Percentiles rank a stretch among this genome's conserved stretches.
These are phyloP conservation scores for Diabrotica virgifera DNA, from an alignment of 1,140 invertebrate species.

Conservation along the genomic window DNA sequence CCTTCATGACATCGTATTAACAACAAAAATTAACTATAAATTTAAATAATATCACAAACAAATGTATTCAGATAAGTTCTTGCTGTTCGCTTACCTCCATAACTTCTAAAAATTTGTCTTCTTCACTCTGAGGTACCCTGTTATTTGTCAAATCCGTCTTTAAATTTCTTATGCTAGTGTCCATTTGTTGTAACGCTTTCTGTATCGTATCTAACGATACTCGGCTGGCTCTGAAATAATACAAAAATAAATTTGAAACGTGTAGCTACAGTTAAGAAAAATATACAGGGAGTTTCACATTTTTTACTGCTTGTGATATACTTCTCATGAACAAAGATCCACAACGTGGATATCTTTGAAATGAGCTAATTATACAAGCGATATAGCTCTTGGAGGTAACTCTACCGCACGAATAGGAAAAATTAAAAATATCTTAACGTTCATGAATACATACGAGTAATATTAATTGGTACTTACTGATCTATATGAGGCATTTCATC, in stretches of 20 bases:
- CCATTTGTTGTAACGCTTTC: constrained; percentile 83
- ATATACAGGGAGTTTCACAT: no score
- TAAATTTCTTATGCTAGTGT: constrained; percentile 77
- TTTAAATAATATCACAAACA: no score
- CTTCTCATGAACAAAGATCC: no score
- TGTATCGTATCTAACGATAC: constrained; percentile 85
- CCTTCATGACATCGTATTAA: no score
- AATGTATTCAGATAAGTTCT: no score
- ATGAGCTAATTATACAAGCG: no score
- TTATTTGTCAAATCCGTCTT: constrained; percentile 86
- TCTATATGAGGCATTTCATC: constrained; percentile 88
- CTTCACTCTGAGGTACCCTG: constrained; percentile 68
- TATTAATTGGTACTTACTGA: constrained; percentile 44
- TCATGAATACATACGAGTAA: neutral
- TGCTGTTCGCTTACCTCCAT: constrained; percentile 64
- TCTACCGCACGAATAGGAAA: neutral
- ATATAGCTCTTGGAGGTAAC: no score
- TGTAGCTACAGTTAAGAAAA: no score
- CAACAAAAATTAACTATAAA: no score
- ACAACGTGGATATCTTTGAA: no score
- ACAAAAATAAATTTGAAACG: neutral
- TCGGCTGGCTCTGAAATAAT: constrained; percentile 60
- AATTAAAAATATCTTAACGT: constrained; percentile 14
- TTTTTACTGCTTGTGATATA: no score
- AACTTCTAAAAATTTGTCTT: constrained; percentile 79